Base-by-base conservation (phyloP, 92 coral and sea anemone species). In the Porites rus region DNA sequence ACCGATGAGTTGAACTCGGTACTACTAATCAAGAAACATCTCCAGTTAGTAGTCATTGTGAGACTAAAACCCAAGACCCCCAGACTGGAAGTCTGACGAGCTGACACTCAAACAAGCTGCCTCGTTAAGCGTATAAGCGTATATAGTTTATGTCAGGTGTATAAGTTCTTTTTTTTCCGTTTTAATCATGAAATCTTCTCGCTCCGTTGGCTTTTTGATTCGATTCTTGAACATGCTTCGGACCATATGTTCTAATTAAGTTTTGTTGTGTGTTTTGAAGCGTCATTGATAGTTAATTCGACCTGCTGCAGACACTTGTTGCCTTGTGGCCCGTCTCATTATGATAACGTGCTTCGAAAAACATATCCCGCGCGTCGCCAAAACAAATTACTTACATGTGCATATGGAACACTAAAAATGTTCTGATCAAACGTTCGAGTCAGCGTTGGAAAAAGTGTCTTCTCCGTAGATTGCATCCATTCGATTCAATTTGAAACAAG, bases 311-410 rank as follows among this genome's bases (percentile, higher is more conserved):
- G 74, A 53, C 28, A 31, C 61, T 46, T 46, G 18, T 31, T 43
- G 59, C 69, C 56, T 24, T 58, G 20, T 53, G 69, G 61, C 69
- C 53, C 50, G 78, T 59, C 50, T 72, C 7, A 69, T 20, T 19
- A 51, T 63, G 18, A 83, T 83, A 51, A 74, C 87, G 87, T 83
- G 87, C 87, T 61, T 53, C 2, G 60, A 51, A 74, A 28, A 73
- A 52, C 72, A 73, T 72, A 72, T 60, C 72, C 46, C 10, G 52
- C 51, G 38, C 17, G 25, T n/a, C 20, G 54, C 16, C 19, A 58
- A 25, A 16, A 56, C 66, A 56, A 21, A 16, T 43, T 14, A 60
- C 65, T 3, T n/a, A 73, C 61, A 0, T 51, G 21, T 76, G 67
- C 52, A 20, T 19, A 1, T 60, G 10, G 66, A 51, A 5, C 28